Evolutionary conservation across 2,113 vertebrate genomes (phyloP), one percentile per base, ranked within the genome.

Genomic region (Geococcyx californianus): DNA sequence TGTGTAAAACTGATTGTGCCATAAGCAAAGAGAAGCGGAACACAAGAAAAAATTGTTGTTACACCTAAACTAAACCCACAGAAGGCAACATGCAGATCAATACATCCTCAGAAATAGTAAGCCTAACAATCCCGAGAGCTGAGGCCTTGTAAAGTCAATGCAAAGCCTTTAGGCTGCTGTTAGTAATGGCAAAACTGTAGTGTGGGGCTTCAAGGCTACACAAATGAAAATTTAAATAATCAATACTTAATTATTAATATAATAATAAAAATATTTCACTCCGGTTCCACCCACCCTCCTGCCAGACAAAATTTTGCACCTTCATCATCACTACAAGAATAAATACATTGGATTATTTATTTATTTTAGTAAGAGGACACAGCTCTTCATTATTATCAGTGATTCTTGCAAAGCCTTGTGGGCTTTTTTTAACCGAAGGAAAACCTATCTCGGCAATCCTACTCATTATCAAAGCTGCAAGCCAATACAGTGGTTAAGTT

Each of bases 221-320:
- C 15, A 13, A 68, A 23, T 0, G 0, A 76, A 23, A 8, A 49
- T 49, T 49, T 23, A 49, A 24, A 24, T 49, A 49, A 12, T 49
- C 47, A 47, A 49, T 49, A 49, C 21, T 49, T 49, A 23, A 49
- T 49, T 23, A 49, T 49, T 49, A 23, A 49, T 49, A 24, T 24
- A 24, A 24, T 49, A 49, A 49, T 49, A 49, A 20, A 5, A 64
- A 28, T 45, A 8, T 7, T 31, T n/a, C 67, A 11, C 26, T 60
- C 16, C 13, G 16, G 42, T 9, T 56, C 16, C 28, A 66, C 21
- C 8, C 15, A 25, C 5, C 3, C 7, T 69, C 52, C 29, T 29
- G n/a, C 4, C 25, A 49, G 45, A 80, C 19, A 44, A 81, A 36
- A 62, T 40, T 25, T 34, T 89, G 15, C 10, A 58, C 16, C 18